Percentiles rank a stretch among this genome's conserved stretches.
phyloP scores from a whole-genome alignment of 2,888 invertebrate species.

The Phorcus lineatus region DNA sequence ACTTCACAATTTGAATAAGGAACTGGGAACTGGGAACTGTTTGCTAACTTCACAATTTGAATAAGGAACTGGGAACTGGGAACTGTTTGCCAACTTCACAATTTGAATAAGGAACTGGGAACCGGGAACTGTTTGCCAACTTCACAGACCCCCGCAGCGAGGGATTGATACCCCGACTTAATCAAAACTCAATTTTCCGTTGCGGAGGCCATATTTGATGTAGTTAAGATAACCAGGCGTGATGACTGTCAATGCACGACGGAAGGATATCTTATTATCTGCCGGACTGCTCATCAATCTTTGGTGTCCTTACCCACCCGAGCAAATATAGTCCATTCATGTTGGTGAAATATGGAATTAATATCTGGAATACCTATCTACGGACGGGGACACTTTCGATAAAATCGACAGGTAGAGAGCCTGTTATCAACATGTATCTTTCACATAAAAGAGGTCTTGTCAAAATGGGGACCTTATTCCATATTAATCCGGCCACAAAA shows the following conservation, averaged over 20 bases:
- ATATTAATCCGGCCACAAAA: slow-evolving; percentile 5
- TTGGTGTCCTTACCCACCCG: slow-evolving; percentile 7
- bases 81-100: no score
- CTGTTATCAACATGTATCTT: neutral
- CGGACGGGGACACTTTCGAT: neutral
- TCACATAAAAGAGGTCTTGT: neutral
- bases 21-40: no score
- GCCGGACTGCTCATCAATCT: neutral
- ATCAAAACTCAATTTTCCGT: slow-evolving; percentile 15
- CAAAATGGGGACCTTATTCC: neutral
- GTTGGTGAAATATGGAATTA: neutral
- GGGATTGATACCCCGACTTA: slow-evolving; percentile 5
- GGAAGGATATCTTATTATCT: slow-evolving; percentile 10
- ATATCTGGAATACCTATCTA: slow-evolving; percentile 8
- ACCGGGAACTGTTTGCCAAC: no score
- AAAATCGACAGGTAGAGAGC: slow-evolving; percentile 8
- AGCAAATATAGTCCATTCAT: slow-evolving; percentile 10
- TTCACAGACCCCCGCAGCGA: no score
- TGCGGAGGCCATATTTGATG: slow-evolving; percentile 5
- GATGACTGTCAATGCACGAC: neutral
- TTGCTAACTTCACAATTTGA: no score
- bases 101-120: no score
- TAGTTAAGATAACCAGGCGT: neutral
- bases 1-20: no score
- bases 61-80: no score